phyloP scores from a whole-genome alignment of 2,888 invertebrate species.

The Xylophagus ater region DNA sequence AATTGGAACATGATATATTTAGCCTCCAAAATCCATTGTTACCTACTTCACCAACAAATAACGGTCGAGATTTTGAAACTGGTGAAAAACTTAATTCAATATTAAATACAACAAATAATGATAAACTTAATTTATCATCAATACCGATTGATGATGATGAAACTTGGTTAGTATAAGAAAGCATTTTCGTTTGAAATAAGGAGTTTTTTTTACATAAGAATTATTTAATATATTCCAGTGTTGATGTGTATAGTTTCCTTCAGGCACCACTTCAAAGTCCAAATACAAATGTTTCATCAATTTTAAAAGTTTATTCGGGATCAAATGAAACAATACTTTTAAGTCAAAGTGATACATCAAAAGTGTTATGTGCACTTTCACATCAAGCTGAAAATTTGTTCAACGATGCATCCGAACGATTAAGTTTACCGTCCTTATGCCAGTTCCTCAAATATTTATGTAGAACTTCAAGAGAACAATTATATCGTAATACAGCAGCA shows the following conservation, averaged over 20 bases:
- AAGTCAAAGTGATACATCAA: conserved; percentile 69
- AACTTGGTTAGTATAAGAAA: conserved; percentile 50
- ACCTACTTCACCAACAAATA: conserved; percentile 31
- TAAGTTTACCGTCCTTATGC: conserved; percentile 73
- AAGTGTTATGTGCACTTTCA: conserved; percentile 80
- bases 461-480: conserved; percentile 70
- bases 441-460: conserved; percentile 75
- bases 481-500: conserved; percentile 38
- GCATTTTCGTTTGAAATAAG: conserved; percentile 5
- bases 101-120: conserved; percentile 46
- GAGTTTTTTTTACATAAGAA: too few species aligned
- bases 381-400: conserved; percentile 86
- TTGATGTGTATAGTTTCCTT: conserved; percentile 75
- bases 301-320: conserved; percentile 36
- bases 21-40: conserved; percentile 53
- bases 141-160: conserved; percentile 60
- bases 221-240: conserved; percentile 44
- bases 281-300: conserved; percentile 40
- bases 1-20: conserved; percentile 81
- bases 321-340: conserved; percentile 46
- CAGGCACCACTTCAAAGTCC: conserved; percentile 58
- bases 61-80: conserved; percentile 34
- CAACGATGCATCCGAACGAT: conserved; percentile 74
- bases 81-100: conserved; percentile 31
- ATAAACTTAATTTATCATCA: conserved; percentile 48